Evolutionary conservation across 2,888 invertebrate species (phyloP), one percentile per base, ranked within the genome.

Genomic region (Willowsia nigromaculata): DNA sequence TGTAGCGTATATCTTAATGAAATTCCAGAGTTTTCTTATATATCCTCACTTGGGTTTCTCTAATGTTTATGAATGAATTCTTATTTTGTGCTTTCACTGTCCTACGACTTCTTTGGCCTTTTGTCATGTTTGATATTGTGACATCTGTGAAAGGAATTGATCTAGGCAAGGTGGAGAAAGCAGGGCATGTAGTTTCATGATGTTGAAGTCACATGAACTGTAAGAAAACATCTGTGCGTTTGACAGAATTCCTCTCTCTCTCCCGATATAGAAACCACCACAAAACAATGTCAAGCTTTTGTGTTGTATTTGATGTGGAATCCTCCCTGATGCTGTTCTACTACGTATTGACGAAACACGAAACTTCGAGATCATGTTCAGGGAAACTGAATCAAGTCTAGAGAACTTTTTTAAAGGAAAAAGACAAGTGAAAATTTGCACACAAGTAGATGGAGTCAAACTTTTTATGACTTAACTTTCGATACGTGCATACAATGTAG

Each of bases 1-100:
- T 59, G 27, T 59, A 18, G 30, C 15, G 65, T 68, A 37, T 37
- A 68, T 37, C 37, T 65, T 68, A 68, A 68, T 68, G 65, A 68
- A 68, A 68, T 68, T 68, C 65, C 65, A 18, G 37, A 68, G n/a
- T 18, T 68, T 68, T 68, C 65, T 33, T 18, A 18, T 37, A 3
- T 15, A 4, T 13, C 25, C 4, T 62, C 13, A 27, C 37, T 11
- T 37, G 11, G n/a, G 0, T n/a, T 68, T 37, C 65, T 25, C 9
- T 56, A 56, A 4, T 25, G 9, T 62, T 62, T 68, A 37, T 37
- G 18, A 33, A 68, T 33, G 65, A 37, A 68, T 27, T 1, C 15
- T 62, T 62, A 30, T 1, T 9, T 7, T 56, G 56, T 22, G 4
- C 25, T 13, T 13, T 43, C 53, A n/a, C 7, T 56, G 22, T n/a